Evolutionary conservation across 2,888 invertebrate species (phyloP), one percentile per base, ranked within the genome.

Genomic region (Andrena haemorrhoa): DNA sequence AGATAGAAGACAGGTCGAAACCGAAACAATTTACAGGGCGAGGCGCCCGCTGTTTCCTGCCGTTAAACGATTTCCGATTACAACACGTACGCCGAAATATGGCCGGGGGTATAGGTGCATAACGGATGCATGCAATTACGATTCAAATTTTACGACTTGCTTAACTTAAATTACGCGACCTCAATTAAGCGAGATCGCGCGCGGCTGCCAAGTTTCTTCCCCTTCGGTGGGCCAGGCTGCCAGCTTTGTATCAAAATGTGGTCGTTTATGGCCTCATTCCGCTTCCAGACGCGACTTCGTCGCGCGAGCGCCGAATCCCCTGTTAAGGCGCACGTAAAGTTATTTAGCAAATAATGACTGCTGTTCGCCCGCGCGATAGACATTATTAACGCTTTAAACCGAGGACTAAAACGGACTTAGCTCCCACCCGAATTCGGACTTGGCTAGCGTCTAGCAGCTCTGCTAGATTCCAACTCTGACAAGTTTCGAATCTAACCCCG

Each of bases 141-240:
- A 88, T 83, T 86, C 83, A 84, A 86, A 88, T 86, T 88, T 88
- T 86, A 88, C 87, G 87, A 88, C 88, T 87, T 88, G 88, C 88
- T 87, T 87, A 87, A 88, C 85, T 88, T 88, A 88, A 88, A 88
- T 88, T 88, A 88, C 88, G 84, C 86, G 88, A 87, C 86, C 81
- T 84, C 87, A 87, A 88, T 88, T 88, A 87, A 88, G 86, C 82
- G 86, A 86, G 83, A 85, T 83, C 85, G 84, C 79, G 86, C 82
- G 53, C 66, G 56, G 77, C 81, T 86, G 86, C 86, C 88, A 85
- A 88, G 82, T 88, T 83, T 64, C 80, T 68, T 75, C 71, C 77
- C 63, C 70, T 65, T 70, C 53, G 65, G 66, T 26, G 49, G 60
- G 51, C 83, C 70, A 20, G 49, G 63, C 63, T 53, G 47, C 33